These are phyloP conservation scores for Scaptomyza reducta DNA, from an alignment of 2,888 invertebrate genomes.

Conservation along the genomic window DNA sequence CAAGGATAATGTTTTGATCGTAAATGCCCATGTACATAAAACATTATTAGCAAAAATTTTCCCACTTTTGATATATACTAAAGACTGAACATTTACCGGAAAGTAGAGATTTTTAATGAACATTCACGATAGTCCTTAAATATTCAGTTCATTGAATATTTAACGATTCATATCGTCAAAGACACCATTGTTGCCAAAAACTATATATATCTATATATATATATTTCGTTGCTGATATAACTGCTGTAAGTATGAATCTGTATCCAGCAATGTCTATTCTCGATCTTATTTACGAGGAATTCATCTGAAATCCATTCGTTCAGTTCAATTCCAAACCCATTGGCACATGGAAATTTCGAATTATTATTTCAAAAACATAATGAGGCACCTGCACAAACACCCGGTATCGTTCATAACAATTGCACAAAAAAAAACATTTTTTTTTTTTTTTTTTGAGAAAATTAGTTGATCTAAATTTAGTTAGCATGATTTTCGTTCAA, in stretches of 20 bases:
- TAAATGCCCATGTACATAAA: slow-evolving; percentile 9
- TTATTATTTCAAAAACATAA: slow-evolving; percentile 20
- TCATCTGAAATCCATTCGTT: slow-evolving; percentile 10
- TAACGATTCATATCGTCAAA: slow-evolving; percentile 63
- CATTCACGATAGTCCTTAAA: slow-evolving; percentile 67
- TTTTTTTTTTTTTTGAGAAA: neutral
- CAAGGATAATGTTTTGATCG: slow-evolving; percentile 14
- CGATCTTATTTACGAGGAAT: slow-evolving; percentile 16
- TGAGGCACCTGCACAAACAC: slow-evolving; percentile 13
- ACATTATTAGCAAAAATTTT: slow-evolving; percentile 11
- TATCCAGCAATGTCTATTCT: slow-evolving; percentile 18
- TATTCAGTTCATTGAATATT: slow-evolving; percentile 65
- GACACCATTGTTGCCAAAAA: slow-evolving; percentile 50
- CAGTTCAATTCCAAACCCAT: slow-evolving; percentile 12
- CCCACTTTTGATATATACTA: slow-evolving; percentile 60
- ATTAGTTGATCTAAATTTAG: slow-evolving; percentile 1
- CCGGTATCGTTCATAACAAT: slow-evolving; percentile 11
- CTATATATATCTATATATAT: neutral
- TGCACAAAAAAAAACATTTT: slow-evolving; percentile 14
- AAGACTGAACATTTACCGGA: slow-evolving; percentile 83
- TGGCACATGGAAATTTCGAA: slow-evolving; percentile 6
- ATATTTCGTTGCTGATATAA: slow-evolving; percentile 29
- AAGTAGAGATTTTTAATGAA: slow-evolving; percentile 60
- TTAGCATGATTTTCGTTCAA: slow-evolving; percentile 22
- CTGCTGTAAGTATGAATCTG: slow-evolving; percentile 39